These are phyloP conservation scores for Monoplex corrugatus DNA, from an alignment of 2,888 invertebrate species.

Conservation along the genomic window DNA sequence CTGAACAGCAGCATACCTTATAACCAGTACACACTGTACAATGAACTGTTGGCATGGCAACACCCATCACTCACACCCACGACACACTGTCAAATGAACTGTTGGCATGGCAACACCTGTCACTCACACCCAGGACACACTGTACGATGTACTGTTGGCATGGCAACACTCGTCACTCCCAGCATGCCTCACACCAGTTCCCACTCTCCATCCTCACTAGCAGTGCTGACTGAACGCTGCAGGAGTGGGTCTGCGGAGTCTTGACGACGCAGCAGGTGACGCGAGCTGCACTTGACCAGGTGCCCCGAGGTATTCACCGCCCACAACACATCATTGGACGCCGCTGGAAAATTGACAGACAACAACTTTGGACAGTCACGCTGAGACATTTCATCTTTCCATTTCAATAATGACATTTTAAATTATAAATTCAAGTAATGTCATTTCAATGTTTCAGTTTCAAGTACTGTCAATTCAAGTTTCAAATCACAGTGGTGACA, in stretches of 20 bases:
- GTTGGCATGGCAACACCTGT: too few species aligned
- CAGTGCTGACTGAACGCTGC: constrained; percentile 49
- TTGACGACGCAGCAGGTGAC: constrained; percentile 61
- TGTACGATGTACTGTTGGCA: neutral
- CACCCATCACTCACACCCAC: neutral
- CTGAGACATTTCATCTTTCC: too few species aligned
- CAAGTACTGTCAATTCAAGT: too few species aligned
- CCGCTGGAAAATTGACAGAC: constrained; percentile 59
- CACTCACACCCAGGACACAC: neutral
- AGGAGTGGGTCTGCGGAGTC: constrained; percentile 48
- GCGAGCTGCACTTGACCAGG: constrained; percentile 65
- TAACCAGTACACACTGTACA: too few species aligned
- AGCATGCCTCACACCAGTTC: constrained; percentile 65
- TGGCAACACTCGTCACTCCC: neutral
- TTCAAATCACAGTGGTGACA: too few species aligned
- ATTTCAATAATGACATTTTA: too few species aligned
- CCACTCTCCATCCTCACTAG: constrained; percentile 74
- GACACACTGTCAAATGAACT: neutral
- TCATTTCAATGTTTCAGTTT: too few species aligned
- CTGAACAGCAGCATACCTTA: too few species aligned
- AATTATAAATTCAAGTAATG: too few species aligned
- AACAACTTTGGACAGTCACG: too few species aligned
- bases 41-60: too few species aligned
- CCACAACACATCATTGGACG: constrained; percentile 70
- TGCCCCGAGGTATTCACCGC: constrained; percentile 69